Conservation (phyloP, 2,113 vertebrate species). For the Neogale vison region DNA sequence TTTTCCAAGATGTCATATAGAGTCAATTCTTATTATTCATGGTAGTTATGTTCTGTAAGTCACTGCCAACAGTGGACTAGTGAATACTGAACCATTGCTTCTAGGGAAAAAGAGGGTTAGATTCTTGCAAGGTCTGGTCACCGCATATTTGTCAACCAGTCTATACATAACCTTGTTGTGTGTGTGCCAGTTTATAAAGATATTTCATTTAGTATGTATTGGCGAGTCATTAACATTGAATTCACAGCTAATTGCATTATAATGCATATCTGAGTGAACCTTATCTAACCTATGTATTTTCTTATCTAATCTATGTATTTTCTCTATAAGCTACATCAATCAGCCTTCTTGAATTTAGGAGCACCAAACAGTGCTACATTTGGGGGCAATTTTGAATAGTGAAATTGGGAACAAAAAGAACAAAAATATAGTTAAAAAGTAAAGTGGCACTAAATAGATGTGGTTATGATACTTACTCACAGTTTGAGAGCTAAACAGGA, state of each 20-base stretch:
- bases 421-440: background rate
- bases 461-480: background rate
- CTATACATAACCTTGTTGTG: background rate
- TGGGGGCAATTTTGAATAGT: background rate
- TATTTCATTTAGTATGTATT: background rate
- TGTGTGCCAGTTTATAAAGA: background rate
- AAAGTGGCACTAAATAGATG: background rate
- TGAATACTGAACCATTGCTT: background rate
- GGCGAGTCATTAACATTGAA: background rate
- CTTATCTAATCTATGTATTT: background rate
- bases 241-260: background rate
- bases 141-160: background rate
- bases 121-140: background rate
- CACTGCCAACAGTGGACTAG: background rate
- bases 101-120: background rate
- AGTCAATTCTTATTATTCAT: background rate
- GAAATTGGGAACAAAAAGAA: background rate
- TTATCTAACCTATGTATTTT: background rate
- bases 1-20: background rate
- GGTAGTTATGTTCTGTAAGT: background rate
- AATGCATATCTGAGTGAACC: background rate
- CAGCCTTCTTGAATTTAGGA: background rate
- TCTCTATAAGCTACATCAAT: background rate
- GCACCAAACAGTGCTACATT: background rate
- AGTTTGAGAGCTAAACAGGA: background rate